Evolutionary conservation across 2,888 invertebrate species (phyloP).

Genomic region (Limnephilus rhombicus): DNA sequence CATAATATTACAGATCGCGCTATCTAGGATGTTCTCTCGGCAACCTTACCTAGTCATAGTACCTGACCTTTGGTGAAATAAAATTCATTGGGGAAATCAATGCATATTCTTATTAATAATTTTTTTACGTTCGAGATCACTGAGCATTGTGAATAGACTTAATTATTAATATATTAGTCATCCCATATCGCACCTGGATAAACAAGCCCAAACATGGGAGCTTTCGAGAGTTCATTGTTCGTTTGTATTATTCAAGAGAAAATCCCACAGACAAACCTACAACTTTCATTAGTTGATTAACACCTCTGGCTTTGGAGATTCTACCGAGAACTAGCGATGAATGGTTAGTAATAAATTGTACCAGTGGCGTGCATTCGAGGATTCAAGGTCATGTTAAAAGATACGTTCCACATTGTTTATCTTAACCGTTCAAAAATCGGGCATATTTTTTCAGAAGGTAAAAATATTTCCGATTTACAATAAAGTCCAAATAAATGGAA

Average conservation of each 20-base stretch:
- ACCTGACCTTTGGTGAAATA: background rate
- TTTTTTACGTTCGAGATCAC: background rate
- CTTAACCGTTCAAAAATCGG: too few species aligned
- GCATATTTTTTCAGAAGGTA: too few species aligned
- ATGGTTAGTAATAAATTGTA: background rate
- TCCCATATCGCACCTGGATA: background rate
- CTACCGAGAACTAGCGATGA: background rate
- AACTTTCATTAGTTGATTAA: background rate
- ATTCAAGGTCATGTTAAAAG: background rate
- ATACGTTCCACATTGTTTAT: background rate
- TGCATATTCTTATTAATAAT: background rate
- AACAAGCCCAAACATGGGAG: background rate
- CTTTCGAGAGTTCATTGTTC: background rate
- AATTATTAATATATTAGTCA: background rate
- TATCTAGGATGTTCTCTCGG: too few species aligned
- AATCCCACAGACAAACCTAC: background rate
- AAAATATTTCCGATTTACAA: too few species aligned
- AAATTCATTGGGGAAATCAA: background rate
- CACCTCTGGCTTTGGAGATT: background rate
- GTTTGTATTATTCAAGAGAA: background rate
- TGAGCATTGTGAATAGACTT: background rate
- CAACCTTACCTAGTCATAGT: too few species aligned
- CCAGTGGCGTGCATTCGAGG: background rate
- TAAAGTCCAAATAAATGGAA: too few species aligned
- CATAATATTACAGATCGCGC: too few species aligned